Evolutionary conservation across 2,888 invertebrate genomes (phyloP), one percentile per base, ranked within the genome.

Genomic region (Cheiracanthium punctorium): DNA sequence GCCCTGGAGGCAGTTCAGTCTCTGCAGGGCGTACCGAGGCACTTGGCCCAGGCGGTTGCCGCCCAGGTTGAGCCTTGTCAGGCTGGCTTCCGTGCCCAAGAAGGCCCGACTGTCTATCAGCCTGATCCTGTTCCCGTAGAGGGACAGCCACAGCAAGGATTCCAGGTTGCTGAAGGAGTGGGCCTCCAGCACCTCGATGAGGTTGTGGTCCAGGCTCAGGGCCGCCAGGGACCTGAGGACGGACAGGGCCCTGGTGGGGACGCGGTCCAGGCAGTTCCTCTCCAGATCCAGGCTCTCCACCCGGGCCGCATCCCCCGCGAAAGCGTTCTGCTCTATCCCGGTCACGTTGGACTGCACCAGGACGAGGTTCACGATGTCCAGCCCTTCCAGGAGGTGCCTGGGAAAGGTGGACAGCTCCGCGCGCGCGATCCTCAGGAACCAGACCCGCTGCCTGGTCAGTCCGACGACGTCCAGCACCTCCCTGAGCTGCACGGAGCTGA

Each of bases 241-340:
- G 14, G 88, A 73, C 8, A 89, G 67, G 1, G 89, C 82, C 33
- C 79, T 80, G 0, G 88, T 80, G 2, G 89, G 89, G 8, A 89
- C 96, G 80, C 89, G 82, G 12, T 48, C 94, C 90, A 97, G 93
- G 90, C 95, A 95, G 93, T 97, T 97, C 91, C 96, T 95, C 0
- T 96, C 96, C 67, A 97, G 95, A 91, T 97, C 97, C 90, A 97
- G 93, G 91, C 97, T 96, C 28, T 96, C 96, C 90, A 97, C 92
- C 91, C 95, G 88, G 7, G 89, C 72, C 12, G 96, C 96, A 90
- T 97, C 95, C 64, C 96, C 97, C 91, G 96, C 96, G 74, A 97
- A 93, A 0, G 97, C 96, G 17, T 96, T 95, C 91, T 96, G 96
- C 91, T 97, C 97, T 87, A 97, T 95, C 74, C 95, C 95, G 37